A percentile compares a stretch with the other conserved stretches of the same genome.
These are phyloP conservation scores for Caiman crocodilus DNA, from an alignment of 2,797 vertebrate species.

Conservation along the genomic window DNA sequence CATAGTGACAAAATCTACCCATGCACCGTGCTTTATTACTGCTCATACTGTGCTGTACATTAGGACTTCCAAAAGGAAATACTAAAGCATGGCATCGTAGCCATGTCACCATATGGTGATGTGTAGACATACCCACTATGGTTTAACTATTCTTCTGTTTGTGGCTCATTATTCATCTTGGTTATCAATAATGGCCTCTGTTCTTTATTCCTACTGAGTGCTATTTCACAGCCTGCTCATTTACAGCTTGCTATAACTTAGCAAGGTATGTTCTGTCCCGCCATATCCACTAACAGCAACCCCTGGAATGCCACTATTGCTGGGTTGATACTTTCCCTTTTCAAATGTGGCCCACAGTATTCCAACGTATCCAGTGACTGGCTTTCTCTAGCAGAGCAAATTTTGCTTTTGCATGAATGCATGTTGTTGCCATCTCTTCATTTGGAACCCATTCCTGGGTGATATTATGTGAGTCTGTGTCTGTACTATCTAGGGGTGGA, in stretches of 20 bases:
- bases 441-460: background rate
- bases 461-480: background rate
- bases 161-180: conserved; percentile 37
- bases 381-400: background rate
- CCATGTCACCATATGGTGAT: too few relatives aligned
- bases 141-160: conserved; percentile 10
- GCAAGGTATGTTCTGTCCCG: background rate
- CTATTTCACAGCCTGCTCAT: conserved; percentile 6
- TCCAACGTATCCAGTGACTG: background rate
- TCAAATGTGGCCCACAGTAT: background rate
- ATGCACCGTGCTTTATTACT: too few relatives aligned
- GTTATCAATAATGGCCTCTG: conserved; percentile 17
- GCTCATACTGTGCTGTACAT: too few relatives aligned
- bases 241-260: conserved; percentile 17
- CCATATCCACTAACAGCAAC: background rate
- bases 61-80: too few relatives aligned
- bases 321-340: background rate
- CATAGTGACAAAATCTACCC: too few relatives aligned
- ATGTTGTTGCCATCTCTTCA: background rate
- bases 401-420: background rate
- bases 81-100: too few relatives aligned
- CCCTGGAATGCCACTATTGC: background rate
- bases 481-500: background rate
- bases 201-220: conserved; percentile 16
- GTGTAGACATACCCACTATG: too few relatives aligned